phyloP scores from a whole-genome alignment of 2,888 invertebrate species.

The Anthophora plumipes region DNA sequence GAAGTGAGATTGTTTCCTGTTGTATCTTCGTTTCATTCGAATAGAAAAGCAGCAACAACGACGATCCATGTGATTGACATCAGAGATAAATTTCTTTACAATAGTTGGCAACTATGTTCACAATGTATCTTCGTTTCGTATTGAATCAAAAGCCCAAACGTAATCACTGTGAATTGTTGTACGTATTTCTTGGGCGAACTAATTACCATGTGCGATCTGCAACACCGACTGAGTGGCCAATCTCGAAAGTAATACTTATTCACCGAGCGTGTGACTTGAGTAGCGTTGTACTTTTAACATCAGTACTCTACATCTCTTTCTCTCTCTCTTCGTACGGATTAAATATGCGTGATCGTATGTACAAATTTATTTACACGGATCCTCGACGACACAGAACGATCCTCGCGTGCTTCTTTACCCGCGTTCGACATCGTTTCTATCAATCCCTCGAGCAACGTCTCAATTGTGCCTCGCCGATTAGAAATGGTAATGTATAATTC shows the following conservation, averaged over 20 bases:
- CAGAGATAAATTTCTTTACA: not conserved
- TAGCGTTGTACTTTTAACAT: conserved; percentile 75
- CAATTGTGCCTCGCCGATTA: not conserved
- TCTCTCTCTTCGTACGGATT: conserved; percentile 56
- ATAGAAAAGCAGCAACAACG: not conserved
- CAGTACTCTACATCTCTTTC: conserved; percentile 74
- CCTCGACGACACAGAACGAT: not conserved
- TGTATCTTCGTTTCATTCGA: not conserved
- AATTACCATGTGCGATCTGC: conserved; percentile 1
- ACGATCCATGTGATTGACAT: no score
- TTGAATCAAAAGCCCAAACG: not conserved
- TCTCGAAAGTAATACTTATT: conserved; percentile 20
- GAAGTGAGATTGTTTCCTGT: not conserved
- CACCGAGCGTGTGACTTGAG: conserved; percentile 50
- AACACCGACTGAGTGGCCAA: conserved; percentile 1
- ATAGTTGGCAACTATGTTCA: not conserved
- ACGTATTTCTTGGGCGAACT: not conserved
- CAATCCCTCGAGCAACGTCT: not conserved
- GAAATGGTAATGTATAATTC: not conserved
- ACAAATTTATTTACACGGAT: conserved; percentile 30
- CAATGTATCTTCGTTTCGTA: not conserved
- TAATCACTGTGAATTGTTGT: not conserved
- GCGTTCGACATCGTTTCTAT: not conserved
- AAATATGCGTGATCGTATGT: conserved; percentile 10
- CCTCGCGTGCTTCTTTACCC: not conserved